These are phyloP conservation scores for Forbesichthys agassizii DNA, from an alignment of 2,113 vertebrate species.

Conservation along the genomic window DNA sequence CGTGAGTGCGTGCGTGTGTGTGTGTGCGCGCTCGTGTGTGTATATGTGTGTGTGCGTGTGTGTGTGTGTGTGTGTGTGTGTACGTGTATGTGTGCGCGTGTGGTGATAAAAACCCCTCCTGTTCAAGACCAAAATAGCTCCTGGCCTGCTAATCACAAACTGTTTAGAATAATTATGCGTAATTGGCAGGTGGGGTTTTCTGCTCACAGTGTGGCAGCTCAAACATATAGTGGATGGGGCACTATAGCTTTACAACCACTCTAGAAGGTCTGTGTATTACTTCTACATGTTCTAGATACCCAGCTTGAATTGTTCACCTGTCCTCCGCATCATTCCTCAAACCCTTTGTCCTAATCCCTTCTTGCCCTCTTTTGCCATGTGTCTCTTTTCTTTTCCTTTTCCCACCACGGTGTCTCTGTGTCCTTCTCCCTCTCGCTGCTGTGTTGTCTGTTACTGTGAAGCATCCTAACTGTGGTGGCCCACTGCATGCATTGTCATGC, in stretches of 20 bases:
- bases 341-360: neutral
- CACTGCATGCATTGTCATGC: constrained; percentile 27
- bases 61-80: neutral
- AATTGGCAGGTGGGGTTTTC: constrained; percentile 41
- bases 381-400: neutral
- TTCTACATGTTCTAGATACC: no score
- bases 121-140: constrained; percentile 21
- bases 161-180: constrained; percentile 43
- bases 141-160: constrained; percentile 42
- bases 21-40: neutral
- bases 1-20: constrained; percentile 12
- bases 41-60: neutral
- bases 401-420: neutral
- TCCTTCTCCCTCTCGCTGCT: constrained; percentile 6
- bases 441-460: constrained; percentile 41
- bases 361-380: constrained; percentile 8
- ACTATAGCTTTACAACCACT: constrained; percentile 13
- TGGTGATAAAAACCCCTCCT: constrained; percentile 17
- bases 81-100: constrained; percentile 5
- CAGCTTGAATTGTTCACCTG: neutral
- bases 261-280: neutral
- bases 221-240: neutral
- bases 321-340: neutral
- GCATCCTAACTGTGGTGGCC: constrained; percentile 59
- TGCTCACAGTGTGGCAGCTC: neutral